phyloP scores from a whole-genome alignment of 1,140 invertebrate genomes.

The Brachionus paranguensis region DNA sequence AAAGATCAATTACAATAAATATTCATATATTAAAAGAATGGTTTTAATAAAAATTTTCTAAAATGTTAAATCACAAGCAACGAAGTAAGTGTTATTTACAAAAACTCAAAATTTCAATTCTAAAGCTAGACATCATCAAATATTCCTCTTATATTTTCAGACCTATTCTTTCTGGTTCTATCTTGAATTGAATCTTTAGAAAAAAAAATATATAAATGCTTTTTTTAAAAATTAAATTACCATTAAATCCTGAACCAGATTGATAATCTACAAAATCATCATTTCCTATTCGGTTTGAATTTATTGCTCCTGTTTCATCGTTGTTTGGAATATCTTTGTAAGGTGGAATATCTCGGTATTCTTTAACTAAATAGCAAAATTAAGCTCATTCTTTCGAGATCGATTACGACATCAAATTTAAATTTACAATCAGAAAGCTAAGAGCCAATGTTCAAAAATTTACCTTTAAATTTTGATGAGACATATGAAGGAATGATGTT shows the following conservation, averaged over 20 bases:
- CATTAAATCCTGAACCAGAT: neutral
- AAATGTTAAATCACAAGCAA: neutral
- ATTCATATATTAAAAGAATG: too few species aligned
- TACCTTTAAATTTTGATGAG: conserved; percentile 5
- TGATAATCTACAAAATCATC: neutral
- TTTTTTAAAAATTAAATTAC: neutral
- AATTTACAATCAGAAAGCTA: neutral
- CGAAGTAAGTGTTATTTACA: neutral
- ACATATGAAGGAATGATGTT: neutral
- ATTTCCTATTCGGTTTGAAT: neutral
- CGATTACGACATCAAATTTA: neutral
- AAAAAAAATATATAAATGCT: neutral
- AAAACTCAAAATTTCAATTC: neutral
- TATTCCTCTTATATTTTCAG: conserved; percentile 25
- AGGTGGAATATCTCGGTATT: conserved; percentile 26
- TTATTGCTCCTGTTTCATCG: neutral
- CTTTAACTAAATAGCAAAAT: conserved; percentile 27
- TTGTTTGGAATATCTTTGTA: neutral
- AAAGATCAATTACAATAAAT: too few species aligned
- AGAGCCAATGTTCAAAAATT: neutral
- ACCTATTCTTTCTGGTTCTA: neutral
- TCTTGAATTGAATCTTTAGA: neutral
- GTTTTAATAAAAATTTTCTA: neutral
- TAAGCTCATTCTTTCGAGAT: neutral
- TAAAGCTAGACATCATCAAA: conserved; percentile 14